phyloP scores from a whole-genome alignment of 2,113 vertebrate genomes.

The Chloropsis cyanopogon region DNA sequence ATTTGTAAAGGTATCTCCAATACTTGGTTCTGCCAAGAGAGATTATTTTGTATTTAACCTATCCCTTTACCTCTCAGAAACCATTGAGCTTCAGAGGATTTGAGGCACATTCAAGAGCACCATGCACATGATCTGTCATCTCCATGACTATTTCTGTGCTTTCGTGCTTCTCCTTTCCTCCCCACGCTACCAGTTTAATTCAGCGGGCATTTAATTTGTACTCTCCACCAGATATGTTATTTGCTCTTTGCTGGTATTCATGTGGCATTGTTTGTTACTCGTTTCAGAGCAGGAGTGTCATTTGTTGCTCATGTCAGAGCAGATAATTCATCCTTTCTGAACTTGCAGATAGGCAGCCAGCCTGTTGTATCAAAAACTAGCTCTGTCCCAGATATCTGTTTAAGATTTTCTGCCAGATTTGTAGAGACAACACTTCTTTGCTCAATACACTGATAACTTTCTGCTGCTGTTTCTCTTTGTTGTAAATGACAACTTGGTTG shows the following conservation, averaged over 20 bases:
- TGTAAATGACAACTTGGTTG: background rate
- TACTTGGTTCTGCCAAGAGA: background rate
- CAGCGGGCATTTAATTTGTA: background rate
- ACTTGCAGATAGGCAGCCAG: background rate
- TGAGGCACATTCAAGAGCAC: background rate
- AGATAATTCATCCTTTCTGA: background rate
- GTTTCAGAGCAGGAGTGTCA: background rate
- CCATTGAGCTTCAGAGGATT: background rate
- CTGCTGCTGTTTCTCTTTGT: background rate
- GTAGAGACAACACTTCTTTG: background rate
- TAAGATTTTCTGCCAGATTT: background rate
- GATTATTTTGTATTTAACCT: background rate
- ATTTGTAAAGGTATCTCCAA: background rate
- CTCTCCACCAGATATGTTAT: background rate
- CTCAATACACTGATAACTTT: background rate
- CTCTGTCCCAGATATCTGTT: background rate
- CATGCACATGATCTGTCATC: background rate
- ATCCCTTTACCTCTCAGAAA: background rate
- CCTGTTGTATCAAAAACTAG: background rate
- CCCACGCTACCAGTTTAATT: background rate
- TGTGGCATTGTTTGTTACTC: background rate
- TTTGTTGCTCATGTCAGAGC: background rate
- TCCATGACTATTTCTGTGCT: background rate
- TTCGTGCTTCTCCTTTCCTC: background rate
- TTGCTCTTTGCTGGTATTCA: background rate